Evolutionary conservation across 2,888 invertebrate genomes (phyloP).

Genomic region (Nomada fabriciana): DNA sequence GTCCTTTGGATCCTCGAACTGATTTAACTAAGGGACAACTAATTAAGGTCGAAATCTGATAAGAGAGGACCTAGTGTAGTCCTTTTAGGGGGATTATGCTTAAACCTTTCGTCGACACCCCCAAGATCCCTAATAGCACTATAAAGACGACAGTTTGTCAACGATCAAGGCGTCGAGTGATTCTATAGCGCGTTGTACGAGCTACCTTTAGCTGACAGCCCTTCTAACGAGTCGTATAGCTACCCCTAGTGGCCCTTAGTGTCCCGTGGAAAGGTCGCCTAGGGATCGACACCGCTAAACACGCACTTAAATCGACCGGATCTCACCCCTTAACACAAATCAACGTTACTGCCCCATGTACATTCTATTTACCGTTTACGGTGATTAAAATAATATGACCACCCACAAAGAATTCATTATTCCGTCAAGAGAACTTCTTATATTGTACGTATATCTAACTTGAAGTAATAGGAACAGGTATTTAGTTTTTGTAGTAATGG

Average conservation of each 20-base stretch:
- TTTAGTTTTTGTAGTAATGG: no score
- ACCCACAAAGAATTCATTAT: slow-evolving; percentile 16
- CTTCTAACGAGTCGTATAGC: slow-evolving; percentile 65
- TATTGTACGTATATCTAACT: no score
- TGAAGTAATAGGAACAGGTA: no score
- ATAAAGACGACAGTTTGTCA: slow-evolving; percentile 51
- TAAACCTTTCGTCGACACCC: slow-evolving; percentile 10
- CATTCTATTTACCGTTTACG: slow-evolving; percentile 56
- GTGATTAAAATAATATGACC: slow-evolving; percentile 44
- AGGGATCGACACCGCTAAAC: slow-evolving; percentile 77
- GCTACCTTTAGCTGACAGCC: slow-evolving; percentile 55
- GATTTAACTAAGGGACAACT: background rate
- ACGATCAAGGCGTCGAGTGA: slow-evolving; percentile 58
- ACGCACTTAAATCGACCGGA: slow-evolving; percentile 73
- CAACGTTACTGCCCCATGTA: slow-evolving; percentile 70
- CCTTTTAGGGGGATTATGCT: background rate
- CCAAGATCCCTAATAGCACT: slow-evolving; percentile 21
- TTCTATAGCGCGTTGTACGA: slow-evolving; percentile 65
- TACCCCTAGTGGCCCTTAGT: slow-evolving; percentile 72
- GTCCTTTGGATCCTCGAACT: no score
- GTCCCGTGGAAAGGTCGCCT: slow-evolving; percentile 70
- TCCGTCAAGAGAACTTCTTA: background rate
- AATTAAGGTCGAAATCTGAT: background rate
- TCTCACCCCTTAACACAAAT: slow-evolving; percentile 65
- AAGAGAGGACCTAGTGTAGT: background rate